A percentile compares a stretch with the other conserved stretches of the same genome.
Evolutionary conservation across 2,797 vertebrate species (phyloP).

Genomic region (Eurystomus glaucurus): DNA sequence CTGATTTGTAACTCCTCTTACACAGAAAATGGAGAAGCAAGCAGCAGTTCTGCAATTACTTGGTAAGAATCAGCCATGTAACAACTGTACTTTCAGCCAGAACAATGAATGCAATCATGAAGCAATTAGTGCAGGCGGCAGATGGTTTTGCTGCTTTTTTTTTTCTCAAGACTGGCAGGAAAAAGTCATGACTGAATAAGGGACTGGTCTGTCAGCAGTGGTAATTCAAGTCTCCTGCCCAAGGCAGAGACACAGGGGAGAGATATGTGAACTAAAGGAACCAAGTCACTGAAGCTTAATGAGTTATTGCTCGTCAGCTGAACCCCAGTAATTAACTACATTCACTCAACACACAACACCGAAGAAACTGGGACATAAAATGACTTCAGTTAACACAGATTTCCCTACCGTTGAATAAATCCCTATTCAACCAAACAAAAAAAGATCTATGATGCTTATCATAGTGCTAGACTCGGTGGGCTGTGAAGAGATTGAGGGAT

Average conservation of each 20-base stretch:
- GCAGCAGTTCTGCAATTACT: neutral
- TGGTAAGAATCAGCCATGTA: conserved; percentile 16
- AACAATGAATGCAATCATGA: conserved; percentile 63
- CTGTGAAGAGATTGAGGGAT: neutral
- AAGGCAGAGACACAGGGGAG: neutral
- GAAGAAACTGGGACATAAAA: conserved; percentile 26
- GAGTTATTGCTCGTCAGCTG: neutral
- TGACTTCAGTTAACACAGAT: neutral
- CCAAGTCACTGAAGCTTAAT: neutral
- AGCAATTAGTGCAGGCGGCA: conserved; percentile 65
- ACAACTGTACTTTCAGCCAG: conserved; percentile 17
- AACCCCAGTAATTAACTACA: conserved; percentile 45
- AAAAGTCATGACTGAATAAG: conserved; percentile 39
- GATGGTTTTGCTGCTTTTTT: conserved; percentile 47
- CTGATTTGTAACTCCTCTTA: conserved; percentile 21
- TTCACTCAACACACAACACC: neutral
- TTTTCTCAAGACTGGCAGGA: conserved; percentile 32
- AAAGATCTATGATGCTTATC: neutral
- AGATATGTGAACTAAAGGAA: conserved; percentile 4
- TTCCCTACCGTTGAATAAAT: neutral
- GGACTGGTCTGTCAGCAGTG: conserved; percentile 32
- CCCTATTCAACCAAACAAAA: neutral
- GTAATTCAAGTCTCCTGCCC: conserved; percentile 36
- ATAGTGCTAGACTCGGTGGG: neutral
- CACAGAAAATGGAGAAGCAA: neutral